Evolutionary conservation across 2,113 vertebrate species (phyloP), one percentile per base, ranked within the genome.

Genomic region (Erpornis zantholeuca): DNA sequence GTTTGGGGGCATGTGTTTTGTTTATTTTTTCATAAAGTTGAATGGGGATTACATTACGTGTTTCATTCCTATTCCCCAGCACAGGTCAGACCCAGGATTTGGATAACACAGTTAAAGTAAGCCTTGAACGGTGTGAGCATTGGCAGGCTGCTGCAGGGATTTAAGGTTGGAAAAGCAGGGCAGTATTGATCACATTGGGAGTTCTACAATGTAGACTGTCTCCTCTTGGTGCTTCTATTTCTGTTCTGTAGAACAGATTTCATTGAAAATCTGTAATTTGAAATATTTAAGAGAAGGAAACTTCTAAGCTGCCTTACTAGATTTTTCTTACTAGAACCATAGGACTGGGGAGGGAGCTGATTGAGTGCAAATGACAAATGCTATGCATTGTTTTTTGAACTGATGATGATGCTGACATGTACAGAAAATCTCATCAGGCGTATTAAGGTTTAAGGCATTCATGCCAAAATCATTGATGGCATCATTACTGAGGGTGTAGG

Each of bases 401-500:
- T 66, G 60, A 79, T 82, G 76, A 86, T 93, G 76, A 86, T 93
- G 66, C 92, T 94, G 91, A 82, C 80, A 94, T 64, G 77, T 68
- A 78, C 86, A 92, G 83, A 95, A 97, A 95, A 71, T 91, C 81
- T 68, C 81, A 76, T 89, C 89, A 85, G 94, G 59, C 69, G 89
- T 93, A 93, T 56, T 95, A 89, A 92, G 76, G 38, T 84, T 92
- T 78, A 94, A 94, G 61, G 31, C 81, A 35, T 69, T 91, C 81
- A 82, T 92, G 92, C 95, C 94, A 95, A 94, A 73, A 94, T 95
- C 77, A 91, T 13, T 68, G 95, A 94, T 91, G 86, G 95, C 82
- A 96, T 96, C 91, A 79, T 95, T 96, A 94, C 40, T 65, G 81
- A 92, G 95, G 91, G 91, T 96, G 96, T 95, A 95, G 85, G 76